These are phyloP conservation scores for Crocodylus rhombifer DNA, from an alignment of 2,797 vertebrate species.

Conservation along the genomic window DNA sequence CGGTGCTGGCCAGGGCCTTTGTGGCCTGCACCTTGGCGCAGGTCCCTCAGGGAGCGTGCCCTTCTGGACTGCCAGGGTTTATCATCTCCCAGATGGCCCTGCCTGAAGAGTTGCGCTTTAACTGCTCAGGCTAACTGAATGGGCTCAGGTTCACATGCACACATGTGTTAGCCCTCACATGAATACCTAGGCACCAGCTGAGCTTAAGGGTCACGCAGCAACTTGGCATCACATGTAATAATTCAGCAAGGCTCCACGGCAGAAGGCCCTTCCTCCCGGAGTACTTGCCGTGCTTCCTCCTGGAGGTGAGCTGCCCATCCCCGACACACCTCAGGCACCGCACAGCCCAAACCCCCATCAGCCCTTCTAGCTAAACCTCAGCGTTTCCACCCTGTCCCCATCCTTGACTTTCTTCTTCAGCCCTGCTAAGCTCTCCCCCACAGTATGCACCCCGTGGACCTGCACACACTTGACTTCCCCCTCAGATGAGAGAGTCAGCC, in stretches of 20 bases:
- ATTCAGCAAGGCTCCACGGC: no score
- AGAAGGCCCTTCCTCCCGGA: no score
- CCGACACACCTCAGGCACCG: background rate
- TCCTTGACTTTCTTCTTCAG: background rate
- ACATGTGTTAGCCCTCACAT: fast-evolving
- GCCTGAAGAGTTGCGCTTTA: background rate
- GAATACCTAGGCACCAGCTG: background rate
- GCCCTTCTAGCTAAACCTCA: background rate
- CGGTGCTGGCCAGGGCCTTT: background rate
- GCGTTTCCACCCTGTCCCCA: background rate
- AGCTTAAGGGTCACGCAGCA: no score
- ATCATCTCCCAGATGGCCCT: background rate
- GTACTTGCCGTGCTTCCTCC: no score
- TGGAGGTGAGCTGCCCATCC: background rate
- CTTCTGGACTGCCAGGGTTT: background rate
- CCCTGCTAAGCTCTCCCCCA: background rate
- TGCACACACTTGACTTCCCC: no score
- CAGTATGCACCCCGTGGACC: no score
- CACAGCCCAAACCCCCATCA: background rate
- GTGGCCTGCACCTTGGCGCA: background rate
- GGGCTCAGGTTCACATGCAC: no score
- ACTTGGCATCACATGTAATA: no score
- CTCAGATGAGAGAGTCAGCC: no score
- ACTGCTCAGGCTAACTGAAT: background rate
- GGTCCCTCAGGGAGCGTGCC: background rate